phyloP scores from a whole-genome alignment of 2,888 invertebrate genomes.

The Opisthograptis luteolata region DNA sequence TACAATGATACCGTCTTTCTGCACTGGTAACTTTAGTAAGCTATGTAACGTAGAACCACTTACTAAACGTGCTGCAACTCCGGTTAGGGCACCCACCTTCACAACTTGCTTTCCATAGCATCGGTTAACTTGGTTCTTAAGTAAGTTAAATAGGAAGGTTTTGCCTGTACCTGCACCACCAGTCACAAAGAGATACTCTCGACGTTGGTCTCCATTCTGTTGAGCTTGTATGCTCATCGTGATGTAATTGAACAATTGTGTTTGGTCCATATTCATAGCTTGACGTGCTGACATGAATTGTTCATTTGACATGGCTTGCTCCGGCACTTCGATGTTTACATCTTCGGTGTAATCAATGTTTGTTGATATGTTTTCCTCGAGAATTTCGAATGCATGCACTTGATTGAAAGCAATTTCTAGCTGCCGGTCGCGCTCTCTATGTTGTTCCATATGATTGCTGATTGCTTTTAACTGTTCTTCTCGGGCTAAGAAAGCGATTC shows the following conservation, averaged over 20 bases:
- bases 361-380: too few species aligned
- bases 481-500: not conserved
- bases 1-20: too few species aligned
- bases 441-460: not conserved
- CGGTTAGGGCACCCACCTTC: not conserved
- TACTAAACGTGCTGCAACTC: not conserved
- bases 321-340: too few species aligned
- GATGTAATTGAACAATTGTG: not conserved
- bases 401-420: not conserved
- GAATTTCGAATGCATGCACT: too few species aligned
- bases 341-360: too few species aligned
- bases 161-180: not conserved
- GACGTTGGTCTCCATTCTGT: not conserved
- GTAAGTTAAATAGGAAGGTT: not conserved
- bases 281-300: not conserved
- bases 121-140: not conserved
- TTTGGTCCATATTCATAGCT: not conserved
- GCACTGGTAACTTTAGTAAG: too few species aligned
- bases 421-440: not conserved
- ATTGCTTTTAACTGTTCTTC: not conserved
- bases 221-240: not conserved
- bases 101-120: not conserved
- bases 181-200: not conserved
- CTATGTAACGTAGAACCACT: too few species aligned
- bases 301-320: not conserved